A percentile compares a stretch with the other conserved stretches of the same genome.
Conservation (phyloP, 1,140 invertebrate genomes). For the Drosophila repletoides region DNA sequence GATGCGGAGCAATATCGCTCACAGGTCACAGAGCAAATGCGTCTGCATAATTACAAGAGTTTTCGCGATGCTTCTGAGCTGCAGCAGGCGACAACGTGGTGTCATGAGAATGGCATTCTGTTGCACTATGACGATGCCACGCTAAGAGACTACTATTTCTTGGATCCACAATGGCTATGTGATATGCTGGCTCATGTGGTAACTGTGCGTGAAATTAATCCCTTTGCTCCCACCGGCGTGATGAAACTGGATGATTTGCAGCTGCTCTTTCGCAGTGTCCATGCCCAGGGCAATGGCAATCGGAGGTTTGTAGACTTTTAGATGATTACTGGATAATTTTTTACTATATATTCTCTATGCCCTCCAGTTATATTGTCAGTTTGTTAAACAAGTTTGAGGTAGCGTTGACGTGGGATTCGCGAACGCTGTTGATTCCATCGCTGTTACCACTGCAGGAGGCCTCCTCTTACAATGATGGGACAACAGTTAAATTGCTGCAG, state of each 20-base stretch:
- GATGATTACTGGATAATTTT: slow-evolving; percentile 12
- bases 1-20: slow-evolving; percentile 92
- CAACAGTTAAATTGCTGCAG: slow-evolving; percentile 86
- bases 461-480: slow-evolving; percentile 83
- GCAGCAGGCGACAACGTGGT: slow-evolving; percentile 96
- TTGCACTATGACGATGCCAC: slow-evolving; percentile 98
- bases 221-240: slow-evolving; percentile 94
- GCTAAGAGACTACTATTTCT: slow-evolving; percentile 91
- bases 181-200: slow-evolving; percentile 98
- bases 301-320: no score
- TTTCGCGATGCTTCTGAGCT: slow-evolving; percentile 93
- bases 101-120: slow-evolving; percentile 99
- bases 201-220: slow-evolving; percentile 97
- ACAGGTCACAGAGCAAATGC: slow-evolving; percentile 88
- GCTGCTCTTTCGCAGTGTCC: slow-evolving; percentile 91
- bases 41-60: slow-evolving; percentile 83
- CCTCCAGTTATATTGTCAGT: slow-evolving; percentile 90
- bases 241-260: slow-evolving; percentile 98
- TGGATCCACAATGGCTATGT: slow-evolving; percentile 99
- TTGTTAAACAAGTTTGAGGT: slow-evolving; percentile 98
- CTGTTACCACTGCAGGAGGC: slow-evolving; percentile 92
- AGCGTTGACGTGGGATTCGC: slow-evolving; percentile 97
- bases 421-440: slow-evolving; percentile 95
- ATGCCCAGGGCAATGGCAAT: slow-evolving; percentile 83
- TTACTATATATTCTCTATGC: not conserved